Evolutionary conservation across 2,888 invertebrate species (phyloP).

Genomic region (Crematogaster levior): DNA sequence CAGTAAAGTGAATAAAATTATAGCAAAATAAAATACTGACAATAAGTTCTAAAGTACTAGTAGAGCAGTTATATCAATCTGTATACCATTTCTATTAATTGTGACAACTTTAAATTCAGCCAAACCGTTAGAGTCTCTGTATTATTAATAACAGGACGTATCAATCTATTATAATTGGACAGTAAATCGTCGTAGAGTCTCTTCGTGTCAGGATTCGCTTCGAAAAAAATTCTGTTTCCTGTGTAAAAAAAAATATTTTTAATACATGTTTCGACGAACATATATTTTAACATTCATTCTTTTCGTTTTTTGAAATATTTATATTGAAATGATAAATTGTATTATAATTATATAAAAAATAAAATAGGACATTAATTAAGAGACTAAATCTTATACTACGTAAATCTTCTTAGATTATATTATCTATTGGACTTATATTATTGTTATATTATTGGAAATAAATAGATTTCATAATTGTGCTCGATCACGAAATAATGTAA

Average conservation of each 20-base stretch:
- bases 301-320: neutral
- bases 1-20: neutral
- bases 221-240: slow-evolving; percentile 84
- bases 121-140: slow-evolving; percentile 96
- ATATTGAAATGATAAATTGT: neutral
- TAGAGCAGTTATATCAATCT: neutral
- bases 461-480: neutral
- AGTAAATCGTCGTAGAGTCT: slow-evolving; percentile 98
- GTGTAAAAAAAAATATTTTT: slow-evolving; percentile 24
- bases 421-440: neutral
- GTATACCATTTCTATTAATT: slow-evolving; percentile 93
- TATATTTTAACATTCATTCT: neutral
- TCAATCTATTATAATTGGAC: slow-evolving; percentile 97
- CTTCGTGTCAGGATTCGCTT: slow-evolving; percentile 97
- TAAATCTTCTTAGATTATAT: no score
- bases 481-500: neutral
- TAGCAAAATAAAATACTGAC: neutral
- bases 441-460: neutral
- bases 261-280: neutral
- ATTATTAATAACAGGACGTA: slow-evolving; percentile 97
- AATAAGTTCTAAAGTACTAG: slow-evolving; percentile 1
- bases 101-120: slow-evolving; percentile 95
- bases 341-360: neutral
- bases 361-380: neutral
- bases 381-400: neutral